phyloP scores from a whole-genome alignment of 2,113 vertebrate species.

The Syngnathus floridae region DNA sequence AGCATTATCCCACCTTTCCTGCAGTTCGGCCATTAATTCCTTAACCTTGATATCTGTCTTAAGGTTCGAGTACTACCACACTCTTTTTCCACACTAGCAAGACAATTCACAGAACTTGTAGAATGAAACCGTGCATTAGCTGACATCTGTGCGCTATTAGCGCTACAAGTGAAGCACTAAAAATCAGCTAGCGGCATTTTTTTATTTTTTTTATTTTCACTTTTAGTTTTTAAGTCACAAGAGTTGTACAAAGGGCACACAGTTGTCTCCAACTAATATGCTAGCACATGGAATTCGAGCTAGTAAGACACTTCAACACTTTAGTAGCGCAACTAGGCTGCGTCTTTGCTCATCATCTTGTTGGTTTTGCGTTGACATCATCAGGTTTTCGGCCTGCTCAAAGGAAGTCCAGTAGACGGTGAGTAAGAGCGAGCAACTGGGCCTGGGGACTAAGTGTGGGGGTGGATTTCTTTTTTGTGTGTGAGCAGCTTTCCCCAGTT shows the following conservation, averaged over 20 bases:
- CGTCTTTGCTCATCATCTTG: neutral
- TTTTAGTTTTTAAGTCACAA: too few relatives aligned
- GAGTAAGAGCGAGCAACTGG: slow-evolving; percentile 51
- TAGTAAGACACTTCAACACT: too few relatives aligned
- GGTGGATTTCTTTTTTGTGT: slow-evolving; percentile 27
- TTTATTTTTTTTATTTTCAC: too few relatives aligned
- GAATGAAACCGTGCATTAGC: neutral
- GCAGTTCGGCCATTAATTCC: neutral
- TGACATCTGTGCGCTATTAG: too few relatives aligned
- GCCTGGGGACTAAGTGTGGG: slow-evolving; percentile 33
- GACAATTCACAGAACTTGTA: neutral
- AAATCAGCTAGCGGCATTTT: too few relatives aligned
- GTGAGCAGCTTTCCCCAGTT: slow-evolving; percentile 16
- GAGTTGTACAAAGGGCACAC: too few relatives aligned
- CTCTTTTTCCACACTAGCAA: neutral
- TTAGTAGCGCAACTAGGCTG: too few relatives aligned
- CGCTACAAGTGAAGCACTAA: too few relatives aligned
- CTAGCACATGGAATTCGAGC: too few relatives aligned
- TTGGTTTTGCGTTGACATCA: slow-evolving; percentile 13
- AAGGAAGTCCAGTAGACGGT: slow-evolving; percentile 60
- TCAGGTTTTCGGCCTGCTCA: slow-evolving; percentile 15
- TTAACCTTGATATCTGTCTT: neutral
- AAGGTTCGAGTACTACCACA: neutral
- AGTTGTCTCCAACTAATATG: too few relatives aligned
- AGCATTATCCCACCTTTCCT: neutral